phyloP scores from a whole-genome alignment of 2,888 invertebrate genomes.

The Heliconius erato region DNA sequence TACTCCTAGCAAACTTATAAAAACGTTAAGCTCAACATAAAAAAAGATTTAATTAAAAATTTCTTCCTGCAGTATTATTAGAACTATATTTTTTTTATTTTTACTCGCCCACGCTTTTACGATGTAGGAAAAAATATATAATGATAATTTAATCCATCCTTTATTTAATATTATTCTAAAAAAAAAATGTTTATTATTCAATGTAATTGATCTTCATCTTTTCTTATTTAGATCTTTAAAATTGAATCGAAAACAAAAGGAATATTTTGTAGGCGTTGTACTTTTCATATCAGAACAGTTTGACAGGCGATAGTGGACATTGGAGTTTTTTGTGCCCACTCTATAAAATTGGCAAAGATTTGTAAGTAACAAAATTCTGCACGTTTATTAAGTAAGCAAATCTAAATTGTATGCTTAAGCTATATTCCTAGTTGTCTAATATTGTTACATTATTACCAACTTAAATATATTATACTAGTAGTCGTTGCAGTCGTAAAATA shows the following conservation, averaged over 20 bases:
- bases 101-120: background rate
- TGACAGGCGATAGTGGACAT: background rate
- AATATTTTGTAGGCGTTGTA: background rate
- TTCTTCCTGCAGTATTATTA: background rate
- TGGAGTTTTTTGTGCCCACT: background rate
- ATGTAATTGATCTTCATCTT: no score
- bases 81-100: background rate
- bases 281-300: background rate
- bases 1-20: slow-evolving; percentile 8
- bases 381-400: no score
- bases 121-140: background rate
- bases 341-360: background rate
- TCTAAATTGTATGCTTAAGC: no score
- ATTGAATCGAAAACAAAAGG: no score
- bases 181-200: no score
- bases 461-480: no score
- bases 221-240: no score
- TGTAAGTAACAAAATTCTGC: background rate
- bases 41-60: slow-evolving; percentile 21
- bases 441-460: no score
- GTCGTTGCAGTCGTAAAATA: no score
- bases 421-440: no score
- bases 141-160: background rate
- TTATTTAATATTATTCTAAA: no score
- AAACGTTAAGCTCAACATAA: slow-evolving; percentile 1